Evolutionary conservation across 2,888 invertebrate genomes (phyloP).

Genomic region (Drosophila longiperda): DNA sequence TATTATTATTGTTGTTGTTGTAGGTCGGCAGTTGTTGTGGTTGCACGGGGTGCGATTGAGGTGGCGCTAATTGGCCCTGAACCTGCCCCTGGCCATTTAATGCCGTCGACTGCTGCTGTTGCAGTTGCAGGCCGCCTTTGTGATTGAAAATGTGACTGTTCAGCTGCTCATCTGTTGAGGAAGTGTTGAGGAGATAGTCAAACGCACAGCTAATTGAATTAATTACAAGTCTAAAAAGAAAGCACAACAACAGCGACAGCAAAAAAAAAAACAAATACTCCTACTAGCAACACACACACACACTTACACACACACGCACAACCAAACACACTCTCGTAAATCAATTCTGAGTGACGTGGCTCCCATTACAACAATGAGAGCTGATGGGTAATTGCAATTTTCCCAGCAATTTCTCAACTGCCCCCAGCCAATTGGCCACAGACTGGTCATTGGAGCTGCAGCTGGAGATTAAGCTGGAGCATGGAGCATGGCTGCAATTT

Average conservation of each 20-base stretch:
- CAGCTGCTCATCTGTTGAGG: slow-evolving; percentile 83
- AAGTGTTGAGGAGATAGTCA: slow-evolving; percentile 52
- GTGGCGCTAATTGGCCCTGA: slow-evolving; percentile 33
- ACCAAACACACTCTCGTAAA: slow-evolving; percentile 55
- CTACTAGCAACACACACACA: slow-evolving; percentile 8
- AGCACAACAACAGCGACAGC: slow-evolving; percentile 28
- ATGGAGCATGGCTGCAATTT: slow-evolving; percentile 66
- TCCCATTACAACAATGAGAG: slow-evolving; percentile 74
- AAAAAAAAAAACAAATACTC: not conserved
- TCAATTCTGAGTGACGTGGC: slow-evolving; percentile 69
- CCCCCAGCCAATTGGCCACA: slow-evolving; percentile 50
- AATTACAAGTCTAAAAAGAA: slow-evolving; percentile 63
- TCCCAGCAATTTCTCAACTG: slow-evolving; percentile 67
- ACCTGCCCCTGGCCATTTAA: slow-evolving; percentile 66
- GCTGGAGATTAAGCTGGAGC: slow-evolving; percentile 15
- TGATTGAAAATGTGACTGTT: slow-evolving; percentile 90
- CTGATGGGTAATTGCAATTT: slow-evolving; percentile 75
- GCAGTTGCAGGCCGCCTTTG: slow-evolving; percentile 88
- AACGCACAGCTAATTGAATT: slow-evolving; percentile 73
- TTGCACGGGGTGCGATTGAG: not conserved
- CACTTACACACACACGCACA: slow-evolving; percentile 37
- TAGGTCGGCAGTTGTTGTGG: slow-evolving; percentile 54
- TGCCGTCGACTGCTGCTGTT: slow-evolving; percentile 32
- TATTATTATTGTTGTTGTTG: slow-evolving; percentile 43
- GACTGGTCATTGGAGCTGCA: slow-evolving; percentile 33